phyloP scores from a whole-genome alignment of 2,113 vertebrate genomes.

The Corydoras maculifer region DNA sequence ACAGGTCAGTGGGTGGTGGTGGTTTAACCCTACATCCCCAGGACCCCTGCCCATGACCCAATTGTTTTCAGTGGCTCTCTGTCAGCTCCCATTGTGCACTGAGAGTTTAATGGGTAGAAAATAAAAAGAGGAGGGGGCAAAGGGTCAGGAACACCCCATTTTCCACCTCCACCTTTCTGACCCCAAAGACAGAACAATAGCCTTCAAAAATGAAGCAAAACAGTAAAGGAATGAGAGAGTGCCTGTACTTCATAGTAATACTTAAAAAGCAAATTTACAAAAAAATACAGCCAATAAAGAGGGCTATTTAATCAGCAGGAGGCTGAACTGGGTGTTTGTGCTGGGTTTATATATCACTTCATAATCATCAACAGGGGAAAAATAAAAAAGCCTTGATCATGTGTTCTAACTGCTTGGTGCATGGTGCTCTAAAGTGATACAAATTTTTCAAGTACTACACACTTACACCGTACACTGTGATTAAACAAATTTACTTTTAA shows the following conservation, averaged over 20 bases:
- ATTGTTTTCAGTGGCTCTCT: conserved; percentile 72
- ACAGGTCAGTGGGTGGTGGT: conserved; percentile 54
- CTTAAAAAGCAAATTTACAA: too few species aligned
- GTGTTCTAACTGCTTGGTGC: too few species aligned
- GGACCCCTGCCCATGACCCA: conserved; percentile 54
- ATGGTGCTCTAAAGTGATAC: too few species aligned
- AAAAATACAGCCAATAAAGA: too few species aligned
- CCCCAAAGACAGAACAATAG: conserved; percentile 66
- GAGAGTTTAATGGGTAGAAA: conserved; percentile 71
- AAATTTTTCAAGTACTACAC: too few species aligned
- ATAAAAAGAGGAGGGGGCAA: conserved; percentile 45
- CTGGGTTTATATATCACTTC: too few species aligned
- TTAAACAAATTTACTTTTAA: too few species aligned
- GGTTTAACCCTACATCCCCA: conserved; percentile 47
- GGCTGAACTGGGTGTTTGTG: too few species aligned
- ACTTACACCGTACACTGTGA: too few species aligned
- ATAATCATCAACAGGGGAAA: too few species aligned
- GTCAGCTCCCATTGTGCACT: conserved; percentile 71
- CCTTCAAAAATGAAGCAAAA: conserved; percentile 1
- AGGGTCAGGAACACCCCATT: conserved; percentile 43
- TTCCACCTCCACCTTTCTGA: conserved; percentile 58
- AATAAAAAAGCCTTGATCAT: too few species aligned
- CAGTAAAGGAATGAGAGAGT: conserved; percentile 37
- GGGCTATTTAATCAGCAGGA: too few species aligned
- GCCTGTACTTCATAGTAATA: neutral